These are phyloP conservation scores for Rhopilema esculentum DNA, from an alignment of 30 jellyfish, hydroid and myxozoan species.

Conservation along the genomic window DNA sequence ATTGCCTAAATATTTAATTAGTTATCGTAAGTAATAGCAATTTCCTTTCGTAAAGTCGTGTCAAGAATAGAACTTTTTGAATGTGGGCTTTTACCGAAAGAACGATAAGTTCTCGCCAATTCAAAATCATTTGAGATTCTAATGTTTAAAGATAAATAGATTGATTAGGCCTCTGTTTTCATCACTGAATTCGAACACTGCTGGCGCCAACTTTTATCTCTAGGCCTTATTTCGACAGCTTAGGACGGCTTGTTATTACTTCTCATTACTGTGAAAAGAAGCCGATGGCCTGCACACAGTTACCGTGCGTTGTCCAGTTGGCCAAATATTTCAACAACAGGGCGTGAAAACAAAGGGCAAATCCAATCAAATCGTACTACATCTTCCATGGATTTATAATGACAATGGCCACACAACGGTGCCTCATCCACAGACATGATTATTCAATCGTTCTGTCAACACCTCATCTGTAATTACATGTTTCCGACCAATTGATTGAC, in stretches of 20 bases:
- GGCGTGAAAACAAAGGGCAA: conserved; percentile 65
- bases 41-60: conserved; percentile 67
- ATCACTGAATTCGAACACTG: conserved; percentile 44
- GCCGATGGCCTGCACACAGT: conserved; percentile 72
- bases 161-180: conserved; percentile 55
- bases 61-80: conserved; percentile 46
- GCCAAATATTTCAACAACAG: conserved; percentile 78
- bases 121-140: conserved; percentile 61
- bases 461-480: conserved; percentile 87
- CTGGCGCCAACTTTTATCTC: conserved; percentile 82
- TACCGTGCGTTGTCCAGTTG: conserved; percentile 75
- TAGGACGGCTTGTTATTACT: conserved; percentile 72
- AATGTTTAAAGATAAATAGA: conserved; percentile 58
- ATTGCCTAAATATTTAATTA: conserved; percentile 60
- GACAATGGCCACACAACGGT: conserved; percentile 85
- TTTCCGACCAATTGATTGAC: conserved; percentile 92
- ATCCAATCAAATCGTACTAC: conserved; percentile 73
- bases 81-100: conserved; percentile 60
- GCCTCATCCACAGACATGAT: conserved; percentile 78
- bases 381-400: conserved; percentile 48
- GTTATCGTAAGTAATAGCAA: conserved; percentile 49
- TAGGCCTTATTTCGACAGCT: conserved; percentile 80
- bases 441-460: conserved; percentile 93
- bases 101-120: conserved; percentile 53
- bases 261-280: conserved; percentile 75